Conservation (phyloP, 2,113 vertebrate species). For the Potamarius usumacintae region DNA sequence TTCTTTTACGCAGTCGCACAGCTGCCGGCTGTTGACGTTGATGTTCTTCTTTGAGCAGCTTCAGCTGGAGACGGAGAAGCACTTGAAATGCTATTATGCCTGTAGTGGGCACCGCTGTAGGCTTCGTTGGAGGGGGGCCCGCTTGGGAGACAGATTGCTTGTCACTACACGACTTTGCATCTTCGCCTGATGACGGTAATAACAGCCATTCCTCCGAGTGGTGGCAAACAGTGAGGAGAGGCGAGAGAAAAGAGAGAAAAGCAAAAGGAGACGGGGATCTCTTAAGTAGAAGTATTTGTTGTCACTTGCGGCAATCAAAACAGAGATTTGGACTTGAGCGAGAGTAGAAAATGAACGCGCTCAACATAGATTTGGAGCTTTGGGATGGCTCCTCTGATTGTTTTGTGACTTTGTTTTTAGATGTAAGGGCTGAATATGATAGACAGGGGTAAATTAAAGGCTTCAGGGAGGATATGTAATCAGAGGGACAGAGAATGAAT, state of each 20-base stretch:
- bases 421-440: conserved; percentile 67
- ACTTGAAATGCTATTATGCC: conserved; percentile 72
- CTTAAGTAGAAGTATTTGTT: conserved; percentile 67
- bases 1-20: conserved; percentile 41
- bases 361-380: conserved; percentile 41
- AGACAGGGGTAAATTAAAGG: conserved; percentile 51
- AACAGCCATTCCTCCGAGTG: conserved; percentile 73
- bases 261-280: conserved; percentile 46
- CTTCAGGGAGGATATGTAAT: conserved; percentile 60
- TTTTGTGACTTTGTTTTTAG: conserved; percentile 61
- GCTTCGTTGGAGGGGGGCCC: conserved; percentile 62
- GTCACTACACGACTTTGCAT: conserved; percentile 71
- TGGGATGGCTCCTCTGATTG: conserved; percentile 65
- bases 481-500: conserved; percentile 53
- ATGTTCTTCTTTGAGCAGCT: conserved; percentile 55
- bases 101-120: conserved; percentile 63
- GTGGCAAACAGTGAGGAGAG: conserved; percentile 59
- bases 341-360: conserved; percentile 51
- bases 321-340: conserved; percentile 63
- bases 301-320: conserved; percentile 76
- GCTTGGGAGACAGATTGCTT: conserved; percentile 68
- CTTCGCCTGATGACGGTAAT: conserved; percentile 72
- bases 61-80: conserved; percentile 63
- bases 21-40: conserved; percentile 53
- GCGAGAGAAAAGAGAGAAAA: conserved; percentile 31